Base-by-base conservation (phyloP, 1,140 invertebrate species). In the Eumeta japonica region DNA sequence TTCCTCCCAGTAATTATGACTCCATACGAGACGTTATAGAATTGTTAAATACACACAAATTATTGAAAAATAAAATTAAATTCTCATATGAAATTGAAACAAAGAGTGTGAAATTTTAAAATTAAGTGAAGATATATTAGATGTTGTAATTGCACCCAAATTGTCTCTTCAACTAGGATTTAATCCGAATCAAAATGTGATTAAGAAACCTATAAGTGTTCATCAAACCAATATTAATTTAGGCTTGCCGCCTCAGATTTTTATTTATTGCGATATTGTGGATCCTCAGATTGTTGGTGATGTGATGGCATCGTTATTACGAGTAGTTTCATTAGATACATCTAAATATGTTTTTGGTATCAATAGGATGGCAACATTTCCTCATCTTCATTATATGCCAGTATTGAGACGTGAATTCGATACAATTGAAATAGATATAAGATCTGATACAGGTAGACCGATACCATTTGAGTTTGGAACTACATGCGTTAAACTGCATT, bases 401-500 rank as follows among this genome's bases (percentile, higher is more conserved):
- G 45, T 54, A 2, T 46, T 54, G 44, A 44, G 49, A 2, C 42
- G 50, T 31, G 54, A 53, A 34, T 57, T 57, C 46, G 50, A 57
- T 48, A 49, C 43, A 1, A 49, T 57, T 16, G 51, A 54, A 46
- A 51, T 54, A 48, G 52, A 54, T 57, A 56, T 52, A 56, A 53
- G 50, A 46, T 24, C 47, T 20, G 50, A 39, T 38, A 50, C 44
- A 16, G 51, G 51, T 12, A 18, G 45, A 48, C 43, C 44, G 15
- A 43, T 58, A 45, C 55, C 52, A 62, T 62, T 62, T 35, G 46
- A 62, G 30, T 58, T 53, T 50, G 54, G 55, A 28, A 53, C 54
- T 37, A 44, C 50, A 44, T 50, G 48, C 36, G 18, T 51, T 42
- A 46, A 44, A 34, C 42, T 52, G 14, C 50, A 52, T 33, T 58